Conservation (phyloP, 2,797 vertebrate species). For the Kryptolebias ocellatus region DNA sequence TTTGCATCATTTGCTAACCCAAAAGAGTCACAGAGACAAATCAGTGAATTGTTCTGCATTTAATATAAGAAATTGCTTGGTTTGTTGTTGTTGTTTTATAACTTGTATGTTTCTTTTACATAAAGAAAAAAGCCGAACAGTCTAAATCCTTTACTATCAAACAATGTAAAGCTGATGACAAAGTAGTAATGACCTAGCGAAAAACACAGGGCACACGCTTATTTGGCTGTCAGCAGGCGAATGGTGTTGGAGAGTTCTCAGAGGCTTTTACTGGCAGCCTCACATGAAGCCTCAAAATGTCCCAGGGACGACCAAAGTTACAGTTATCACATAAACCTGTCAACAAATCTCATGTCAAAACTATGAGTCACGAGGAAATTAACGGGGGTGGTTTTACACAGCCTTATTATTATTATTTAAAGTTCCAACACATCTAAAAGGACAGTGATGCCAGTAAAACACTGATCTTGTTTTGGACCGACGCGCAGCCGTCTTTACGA, state of each 20-base stretch:
- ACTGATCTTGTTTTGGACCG: constrained; percentile 12
- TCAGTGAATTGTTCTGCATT: constrained; percentile 12
- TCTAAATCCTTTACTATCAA: not conserved
- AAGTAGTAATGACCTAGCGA: constrained; percentile 26
- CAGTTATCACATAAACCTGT: constrained; percentile 57
- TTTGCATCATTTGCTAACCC: constrained; percentile 14
- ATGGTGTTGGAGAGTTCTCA: constrained; percentile 38
- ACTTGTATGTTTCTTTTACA: not conserved
- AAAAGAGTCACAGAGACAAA: constrained; percentile 20
- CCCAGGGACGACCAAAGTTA: constrained; percentile 35
- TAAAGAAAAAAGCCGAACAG: not conserved
- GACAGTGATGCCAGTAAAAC: constrained; percentile 6
- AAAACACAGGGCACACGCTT: constrained; percentile 6
- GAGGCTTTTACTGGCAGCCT: constrained; percentile 56
- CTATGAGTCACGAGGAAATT: constrained; percentile 43
- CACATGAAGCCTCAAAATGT: constrained; percentile 55
- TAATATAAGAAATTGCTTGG: not conserved
- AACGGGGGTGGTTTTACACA: constrained; percentile 24
- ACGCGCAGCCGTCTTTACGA: constrained; percentile 15
- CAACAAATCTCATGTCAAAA: constrained; percentile 51
- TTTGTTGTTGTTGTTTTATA: not conserved
- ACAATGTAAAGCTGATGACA: constrained; percentile 16
- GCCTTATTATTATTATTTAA: constrained; percentile 17
- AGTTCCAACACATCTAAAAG: constrained; percentile 8
- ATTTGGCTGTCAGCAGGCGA: constrained; percentile 32